Base-by-base conservation (phyloP, 2,113 vertebrate species). In the Boleophthalmus pectinirostris region DNA sequence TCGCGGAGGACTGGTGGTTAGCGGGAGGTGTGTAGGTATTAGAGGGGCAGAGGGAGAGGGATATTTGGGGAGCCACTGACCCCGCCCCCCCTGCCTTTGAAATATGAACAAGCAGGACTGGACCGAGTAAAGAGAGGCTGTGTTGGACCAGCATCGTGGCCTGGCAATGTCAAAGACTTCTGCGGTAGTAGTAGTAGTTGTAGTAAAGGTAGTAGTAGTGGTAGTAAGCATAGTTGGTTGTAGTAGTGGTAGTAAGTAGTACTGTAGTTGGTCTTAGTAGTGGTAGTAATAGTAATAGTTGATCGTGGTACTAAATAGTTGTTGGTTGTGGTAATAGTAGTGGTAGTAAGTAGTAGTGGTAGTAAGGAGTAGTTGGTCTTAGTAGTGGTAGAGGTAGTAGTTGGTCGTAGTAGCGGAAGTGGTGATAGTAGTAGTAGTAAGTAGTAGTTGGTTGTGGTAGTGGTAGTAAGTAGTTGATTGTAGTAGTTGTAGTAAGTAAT, bases 61-160 rank as follows among this genome's bases (percentile, higher is more conserved):
- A n/a, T 64, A 76, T 79, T 68, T 45, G 81, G 69, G 77, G 66
- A 77, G 68, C 72, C 65, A 67, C 75, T 89, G 86, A 75, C 81
- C 85, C 85, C 89, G 72, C 90, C 91, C 84, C 70, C 82, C 0
- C 46, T 18, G n/a, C 18, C 8, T 70, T 60, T 86, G 72, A 88
- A 90, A 89, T 57, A 23, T 23, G 83, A 90, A 82, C 78, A 79
- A 61, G 53, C n/a, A 13, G 54, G 20, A 45, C 38, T 43, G 38
- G 10, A 11, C 8, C 66, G 57, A 74, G 72, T 24, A 49, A 54
- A 72, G 57, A 35, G 38, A 3, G 14, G 7, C 49, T 51, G 49
- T 18, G 49, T 6, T 51, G 16, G 49, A 16, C 5, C 13, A 57
- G 23, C 23, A 58, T 58, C 49, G 18, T 51, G 49, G 49, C 49